Base-by-base conservation (phyloP, 2,888 invertebrate genomes). In the Eledona agricola region DNA sequence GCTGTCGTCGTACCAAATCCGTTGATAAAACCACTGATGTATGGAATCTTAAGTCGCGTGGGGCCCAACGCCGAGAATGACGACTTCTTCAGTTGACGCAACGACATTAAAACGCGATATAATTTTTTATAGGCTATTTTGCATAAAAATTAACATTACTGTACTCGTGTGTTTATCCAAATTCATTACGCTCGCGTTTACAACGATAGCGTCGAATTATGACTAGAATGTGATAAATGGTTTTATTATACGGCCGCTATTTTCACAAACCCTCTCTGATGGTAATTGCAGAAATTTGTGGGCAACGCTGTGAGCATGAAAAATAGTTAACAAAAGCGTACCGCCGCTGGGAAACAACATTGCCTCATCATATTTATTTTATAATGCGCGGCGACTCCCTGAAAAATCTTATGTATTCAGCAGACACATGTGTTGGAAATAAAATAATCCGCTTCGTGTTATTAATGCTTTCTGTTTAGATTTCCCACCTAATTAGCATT, bases 381-480 rank as follows among this genome's bases (percentile, higher is more conserved):
- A n/a, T n/a, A n/a, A n/a, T n/a, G n/a, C n/a, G n/a, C 25, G 25
- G 10, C 4, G 11, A 11, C 11, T 25, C 11, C 5, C 11, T 9
- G 11, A 31, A 32, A 32, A 34, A 20, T 34, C 5, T 34, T 15
- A 25, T 12, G 22, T 38, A 38, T 15, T 38, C 23, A 25, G n/a
- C 5, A 40, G 28, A 28, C 26, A 23, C 38, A 40, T 40, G 5
- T 37, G 37, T 40, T 40, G 17, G 26, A 40, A 16, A 28, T 37
- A 37, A 40, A 28, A 40, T 28, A 26, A 40, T 40, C 16, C 26
- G 16, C 16, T 7, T 26, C 40, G 26, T 40, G 16, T 26, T 28
- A 40, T 40, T 40, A 40, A 40, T 40, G 28, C 28, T 40, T 40
- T 40, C 15, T 40, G 40, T 40, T 40, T 40, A 40, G 13, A 37